Conservation (phyloP, 2,797 vertebrate genomes). For the Tarsius wallacei region DNA sequence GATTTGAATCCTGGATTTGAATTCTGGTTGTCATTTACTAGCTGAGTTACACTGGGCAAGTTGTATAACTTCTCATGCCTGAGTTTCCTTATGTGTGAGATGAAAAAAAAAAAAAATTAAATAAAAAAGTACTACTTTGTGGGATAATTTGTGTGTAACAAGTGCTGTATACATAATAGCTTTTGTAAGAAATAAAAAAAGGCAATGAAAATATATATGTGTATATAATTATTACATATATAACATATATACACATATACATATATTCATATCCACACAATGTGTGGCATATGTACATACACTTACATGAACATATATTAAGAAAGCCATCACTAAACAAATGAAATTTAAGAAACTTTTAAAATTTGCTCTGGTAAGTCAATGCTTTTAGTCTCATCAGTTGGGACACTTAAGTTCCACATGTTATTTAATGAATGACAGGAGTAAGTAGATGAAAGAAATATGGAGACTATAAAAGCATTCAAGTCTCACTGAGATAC, state of each 20-base stretch:
- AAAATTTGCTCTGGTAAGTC: not conserved
- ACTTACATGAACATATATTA: not conserved
- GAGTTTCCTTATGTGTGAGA: not conserved
- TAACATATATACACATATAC: not conserved
- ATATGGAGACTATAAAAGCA: not conserved
- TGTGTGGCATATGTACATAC: not conserved
- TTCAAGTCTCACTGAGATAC: not conserved
- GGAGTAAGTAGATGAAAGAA: not conserved
- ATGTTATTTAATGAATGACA: not conserved
- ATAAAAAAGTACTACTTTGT: not conserved
- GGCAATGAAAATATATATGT: not conserved
- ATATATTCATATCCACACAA: not conserved
- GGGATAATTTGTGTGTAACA: not conserved
- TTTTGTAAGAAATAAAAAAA: slow-evolving; percentile 1
- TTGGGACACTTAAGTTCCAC: not conserved
- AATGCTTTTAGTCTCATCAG: not conserved
- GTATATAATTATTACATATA: not conserved
- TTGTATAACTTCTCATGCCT: not conserved
- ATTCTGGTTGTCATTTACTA: not conserved
- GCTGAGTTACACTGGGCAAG: not conserved
- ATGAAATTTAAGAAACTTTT: not conserved
- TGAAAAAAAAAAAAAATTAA: not conserved
- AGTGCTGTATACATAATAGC: not conserved
- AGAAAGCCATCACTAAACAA: not conserved
- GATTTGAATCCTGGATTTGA: not conserved